Evolutionary conservation across 2,113 vertebrate genomes (phyloP).

Genomic region (Benthochromis sp.): DNA sequence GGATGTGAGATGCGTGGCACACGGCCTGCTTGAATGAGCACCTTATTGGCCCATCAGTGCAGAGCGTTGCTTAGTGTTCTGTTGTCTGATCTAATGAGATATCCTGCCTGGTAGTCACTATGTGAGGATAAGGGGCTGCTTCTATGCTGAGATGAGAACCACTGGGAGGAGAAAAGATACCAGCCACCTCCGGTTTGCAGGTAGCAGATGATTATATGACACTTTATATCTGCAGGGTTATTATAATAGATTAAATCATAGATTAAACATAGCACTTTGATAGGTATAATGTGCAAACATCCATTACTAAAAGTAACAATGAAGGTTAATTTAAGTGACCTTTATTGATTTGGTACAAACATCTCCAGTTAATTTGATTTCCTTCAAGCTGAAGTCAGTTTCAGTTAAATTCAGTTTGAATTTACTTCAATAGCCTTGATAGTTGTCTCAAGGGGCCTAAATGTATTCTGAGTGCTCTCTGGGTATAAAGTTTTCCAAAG

Average conservation of each 20-base stretch:
- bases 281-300: not conserved
- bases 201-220: not conserved
- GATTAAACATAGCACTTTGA: not conserved
- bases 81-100: constrained; percentile 52
- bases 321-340: not conserved
- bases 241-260: not conserved
- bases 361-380: not conserved
- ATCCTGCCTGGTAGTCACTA: not conserved
- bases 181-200: not conserved
- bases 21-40: constrained; percentile 43
- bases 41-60: constrained; percentile 49
- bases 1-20: constrained; percentile 39
- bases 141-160: not conserved
- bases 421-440: not conserved
- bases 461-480: not conserved
- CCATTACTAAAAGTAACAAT: not conserved
- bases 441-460: not conserved
- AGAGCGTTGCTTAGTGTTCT: constrained; percentile 36
- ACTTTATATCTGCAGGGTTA: not conserved
- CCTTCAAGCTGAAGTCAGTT: not conserved
- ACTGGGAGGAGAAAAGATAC: not conserved
- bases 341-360: not conserved
- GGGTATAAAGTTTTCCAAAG: not conserved
- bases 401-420: not conserved
- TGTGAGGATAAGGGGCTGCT: not conserved